Base-by-base conservation (phyloP, 2,797 vertebrate genomes). In the Pitangus sulphuratus region DNA sequence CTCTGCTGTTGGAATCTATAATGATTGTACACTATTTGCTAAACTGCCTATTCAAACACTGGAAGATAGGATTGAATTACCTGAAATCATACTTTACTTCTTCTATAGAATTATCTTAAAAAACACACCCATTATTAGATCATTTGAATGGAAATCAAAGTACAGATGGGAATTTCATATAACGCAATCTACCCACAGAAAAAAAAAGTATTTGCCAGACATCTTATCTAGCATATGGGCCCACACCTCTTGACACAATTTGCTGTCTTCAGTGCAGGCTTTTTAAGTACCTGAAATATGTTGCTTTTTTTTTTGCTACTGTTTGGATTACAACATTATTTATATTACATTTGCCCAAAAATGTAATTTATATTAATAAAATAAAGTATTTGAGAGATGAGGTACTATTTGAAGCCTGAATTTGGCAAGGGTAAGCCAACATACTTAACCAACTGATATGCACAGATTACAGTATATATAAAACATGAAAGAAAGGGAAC, bases 101-200 rank as follows among this genome's bases (percentile, higher is more conserved):
- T 54, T 89, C 69, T 88, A 51, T 17, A 80, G 65, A 66, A 39
- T 75, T 81, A 90, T 84, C 92, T 94, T 92, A 60, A 81, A 85
- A 93, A 78, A 4, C 71, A 97, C 40, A 76, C 33, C 58, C 66
- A 86, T 79, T 96, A 95, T 78, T 88, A 89, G n/a, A 66, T 35
- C 21, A 62, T 94, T 89, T 95, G 87, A 96, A 93, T 90, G 56
- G 85, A 93, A 92, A 94, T 94, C 82, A 94, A 94, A 96, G 89
- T 90, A 84, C 76, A 93, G 84, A 92, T 84, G 82, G 76, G 89
- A 91, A 92, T 92, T 94, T 94, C 69, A 95, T 88, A 39, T 40
- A 83, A 84, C 72, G 84, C 57, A 93, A 93, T 78, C 69, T 91
- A 87, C 82, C 71, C 69, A 81, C 58, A 84, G 80, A 51, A 68